A percentile compares a stretch with the other conserved stretches of the same genome.
These are phyloP conservation scores for Odontamblyopus lacepedii DNA, from an alignment of 2,797 vertebrate species.

Conservation along the genomic window DNA sequence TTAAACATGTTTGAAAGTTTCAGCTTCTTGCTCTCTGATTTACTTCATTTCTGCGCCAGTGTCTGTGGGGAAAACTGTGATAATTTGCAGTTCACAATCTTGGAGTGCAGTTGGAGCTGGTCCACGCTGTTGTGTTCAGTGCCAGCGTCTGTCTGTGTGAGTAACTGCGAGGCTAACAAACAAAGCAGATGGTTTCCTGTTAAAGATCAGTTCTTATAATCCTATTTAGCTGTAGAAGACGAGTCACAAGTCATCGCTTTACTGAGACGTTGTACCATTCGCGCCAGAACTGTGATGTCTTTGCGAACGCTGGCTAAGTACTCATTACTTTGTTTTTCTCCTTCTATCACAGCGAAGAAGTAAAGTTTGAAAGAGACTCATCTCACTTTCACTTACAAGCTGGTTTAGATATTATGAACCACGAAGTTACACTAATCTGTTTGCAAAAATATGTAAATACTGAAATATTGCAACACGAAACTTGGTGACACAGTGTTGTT, in stretches of 20 bases:
- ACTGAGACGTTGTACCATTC: neutral
- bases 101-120: neutral
- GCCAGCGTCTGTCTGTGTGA: constrained; percentile 6
- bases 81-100: neutral
- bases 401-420: no score
- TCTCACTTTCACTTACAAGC: no score
- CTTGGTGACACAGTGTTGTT: no score
- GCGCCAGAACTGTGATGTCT: neutral
- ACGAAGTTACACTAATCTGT: no score
- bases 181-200: constrained; percentile 1
- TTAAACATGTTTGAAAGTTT: neutral
- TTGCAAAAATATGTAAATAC: no score
- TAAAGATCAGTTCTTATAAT: neutral
- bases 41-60: neutral
- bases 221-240: neutral
- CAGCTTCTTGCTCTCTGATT: neutral
- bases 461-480: no score
- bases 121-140: neutral
- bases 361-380: no score
- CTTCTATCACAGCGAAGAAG: no score
- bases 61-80: neutral
- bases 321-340: no score
- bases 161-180: neutral
- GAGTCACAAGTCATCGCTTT: neutral
- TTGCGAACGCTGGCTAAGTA: neutral